phyloP scores from a whole-genome alignment of 2,888 invertebrate genomes.

The Drosophila nr. fundita region DNA sequence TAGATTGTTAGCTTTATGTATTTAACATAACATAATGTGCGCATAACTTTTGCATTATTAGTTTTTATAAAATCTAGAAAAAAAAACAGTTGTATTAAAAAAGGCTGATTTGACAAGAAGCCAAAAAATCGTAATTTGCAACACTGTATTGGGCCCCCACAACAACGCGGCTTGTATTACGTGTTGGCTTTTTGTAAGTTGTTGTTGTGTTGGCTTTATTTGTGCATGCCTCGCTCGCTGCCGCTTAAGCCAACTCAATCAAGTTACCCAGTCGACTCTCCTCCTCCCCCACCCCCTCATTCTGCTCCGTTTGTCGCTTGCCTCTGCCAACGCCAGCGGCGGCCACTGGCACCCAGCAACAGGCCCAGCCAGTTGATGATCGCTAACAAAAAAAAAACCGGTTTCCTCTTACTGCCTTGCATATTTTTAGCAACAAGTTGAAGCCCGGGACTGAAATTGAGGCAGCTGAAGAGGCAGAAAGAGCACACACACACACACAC shows the following conservation, averaged over 20 bases:
- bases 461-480: slow-evolving; percentile 28
- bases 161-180: slow-evolving; percentile 63
- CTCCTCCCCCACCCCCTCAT: not conserved
- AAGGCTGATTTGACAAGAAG: not conserved
- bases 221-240: slow-evolving; percentile 60
- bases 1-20: not conserved
- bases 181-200: slow-evolving; percentile 67
- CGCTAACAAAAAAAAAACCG: slow-evolving; percentile 59
- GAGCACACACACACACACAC: slow-evolving; percentile 17
- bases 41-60: not conserved
- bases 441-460: slow-evolving; percentile 42
- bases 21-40: not conserved
- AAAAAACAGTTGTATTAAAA: not conserved
- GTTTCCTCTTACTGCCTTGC: slow-evolving; percentile 76
- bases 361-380: slow-evolving; percentile 58
- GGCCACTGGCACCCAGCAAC: slow-evolving; percentile 73
- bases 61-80: not conserved
- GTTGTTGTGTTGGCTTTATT: slow-evolving; percentile 64
- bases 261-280: slow-evolving; percentile 58
- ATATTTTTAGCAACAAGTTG: slow-evolving; percentile 79
- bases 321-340: slow-evolving; percentile 33
- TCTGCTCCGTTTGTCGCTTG: not conserved
- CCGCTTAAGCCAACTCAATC: slow-evolving; percentile 68
- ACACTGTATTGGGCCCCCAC: slow-evolving; percentile 16
- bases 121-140: slow-evolving; percentile 1